Evolutionary conservation across 2,797 vertebrate genomes (phyloP), one percentile per base, ranked within the genome.

Genomic region (Natrix natrix): DNA sequence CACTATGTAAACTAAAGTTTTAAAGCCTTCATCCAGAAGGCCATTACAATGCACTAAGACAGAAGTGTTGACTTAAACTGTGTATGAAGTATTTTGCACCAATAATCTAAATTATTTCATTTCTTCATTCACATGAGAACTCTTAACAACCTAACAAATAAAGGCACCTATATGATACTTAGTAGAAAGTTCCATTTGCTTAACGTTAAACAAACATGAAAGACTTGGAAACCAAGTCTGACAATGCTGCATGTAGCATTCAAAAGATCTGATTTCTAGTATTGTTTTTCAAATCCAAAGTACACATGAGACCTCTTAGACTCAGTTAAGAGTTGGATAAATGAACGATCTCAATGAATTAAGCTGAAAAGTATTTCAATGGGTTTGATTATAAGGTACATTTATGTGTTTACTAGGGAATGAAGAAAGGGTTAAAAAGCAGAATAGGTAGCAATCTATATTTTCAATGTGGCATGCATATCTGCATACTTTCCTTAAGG

Each of bases 41-140:
- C 48, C 26, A 22, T 93, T 43, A 60, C 54, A 78, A 43, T 22
- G 24, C 17, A 54, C 0, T 8, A 93, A 83, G 57, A 56, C 32
- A 24, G 13, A 56, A 86, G 74, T 5, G 0, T 83, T 94, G 92
- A 20, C 16, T 61, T 91, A 22, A 20, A 24, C 17, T 93, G 43
- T 43, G 89, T 14, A 86, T 94, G 89, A 87, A 96, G 91, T 91
- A 93, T 93, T 96, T 96, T 37, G 5, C 32, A 86, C 74, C 74
- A 26, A 54, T 90, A 92, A 32, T 0, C 48, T 89, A 48, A 89
- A 89, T 43, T 61, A 89, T 43, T 95, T 91, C 93, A 52, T 86
- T 86, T 89, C 48, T 61, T 90, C 91, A 93, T 93, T 92, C 92
- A 91, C 0, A 0, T 0, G 0, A 87, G 92, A 86, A 90, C 91